Percentiles rank a stretch among this genome's conserved stretches.
These are phyloP conservation scores for Ennomos erosarius DNA, from an alignment of 2,888 invertebrate species.

Conservation along the genomic window DNA sequence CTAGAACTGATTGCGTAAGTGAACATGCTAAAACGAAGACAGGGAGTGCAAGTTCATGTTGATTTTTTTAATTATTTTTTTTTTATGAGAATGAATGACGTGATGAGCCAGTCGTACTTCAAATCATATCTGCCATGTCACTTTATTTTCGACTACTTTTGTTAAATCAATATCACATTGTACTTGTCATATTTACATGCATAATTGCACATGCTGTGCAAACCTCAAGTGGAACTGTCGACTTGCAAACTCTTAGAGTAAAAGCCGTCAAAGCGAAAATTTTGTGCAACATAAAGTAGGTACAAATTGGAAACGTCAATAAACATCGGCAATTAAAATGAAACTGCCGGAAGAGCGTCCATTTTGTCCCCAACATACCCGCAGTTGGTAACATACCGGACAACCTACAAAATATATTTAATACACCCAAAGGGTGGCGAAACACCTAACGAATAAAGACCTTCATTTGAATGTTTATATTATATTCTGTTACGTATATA, in stretches of 20 bases:
- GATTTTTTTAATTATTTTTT: too few species aligned
- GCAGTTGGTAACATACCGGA: conserved; percentile 26
- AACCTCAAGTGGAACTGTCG: too few species aligned
- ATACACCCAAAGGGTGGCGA: conserved; percentile 42
- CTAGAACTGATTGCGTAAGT: conserved; percentile 10
- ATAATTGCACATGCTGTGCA: too few species aligned
- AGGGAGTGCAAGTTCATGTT: background rate
- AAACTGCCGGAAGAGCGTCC: conserved; percentile 43
- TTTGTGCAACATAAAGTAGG: conserved; percentile 31
- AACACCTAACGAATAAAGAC: conserved; percentile 45
- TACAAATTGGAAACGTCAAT: conserved; percentile 42
- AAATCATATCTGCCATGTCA: too few species aligned
- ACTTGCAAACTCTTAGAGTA: conserved; percentile 9
- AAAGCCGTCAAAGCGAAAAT: conserved; percentile 33
- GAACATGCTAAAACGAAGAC: background rate
- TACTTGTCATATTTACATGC: too few species aligned
- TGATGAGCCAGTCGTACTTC: too few species aligned
- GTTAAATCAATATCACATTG: too few species aligned
- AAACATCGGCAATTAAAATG: conserved; percentile 45
- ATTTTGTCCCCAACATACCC: conserved; percentile 38
- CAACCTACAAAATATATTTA: conserved; percentile 43
- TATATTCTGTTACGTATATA: conserved; percentile 42
- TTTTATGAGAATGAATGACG: too few species aligned
- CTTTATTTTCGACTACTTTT: too few species aligned
- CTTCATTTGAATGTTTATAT: conserved; percentile 46